These are phyloP conservation scores for Lateolabrax maculatus DNA, from an alignment of 2,797 vertebrate genomes.

Conservation along the genomic window DNA sequence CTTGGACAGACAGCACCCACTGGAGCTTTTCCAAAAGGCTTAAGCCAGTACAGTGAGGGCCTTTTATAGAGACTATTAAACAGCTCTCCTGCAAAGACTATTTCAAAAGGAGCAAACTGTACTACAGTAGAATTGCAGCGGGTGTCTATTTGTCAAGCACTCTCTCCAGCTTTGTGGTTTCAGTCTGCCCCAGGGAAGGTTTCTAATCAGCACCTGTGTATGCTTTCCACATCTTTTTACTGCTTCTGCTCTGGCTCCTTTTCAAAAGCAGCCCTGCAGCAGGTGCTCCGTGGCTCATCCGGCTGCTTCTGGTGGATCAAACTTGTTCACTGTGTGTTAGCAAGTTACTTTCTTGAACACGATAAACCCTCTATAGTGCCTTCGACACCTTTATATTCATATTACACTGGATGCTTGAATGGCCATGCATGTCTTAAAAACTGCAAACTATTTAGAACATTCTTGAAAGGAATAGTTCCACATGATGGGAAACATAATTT, in stretches of 20 bases:
- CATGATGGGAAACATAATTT: not conserved
- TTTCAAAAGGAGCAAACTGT: constrained; percentile 56
- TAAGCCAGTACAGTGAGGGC: constrained; percentile 35
- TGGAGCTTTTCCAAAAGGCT: constrained; percentile 63
- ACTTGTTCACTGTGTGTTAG: constrained; percentile 10
- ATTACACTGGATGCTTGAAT: not conserved
- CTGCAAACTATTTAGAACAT: not conserved
- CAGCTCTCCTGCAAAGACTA: constrained; percentile 57
- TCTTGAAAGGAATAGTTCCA: not conserved
- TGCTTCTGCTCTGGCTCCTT: constrained; percentile 62
- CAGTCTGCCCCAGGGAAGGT: constrained; percentile 28
- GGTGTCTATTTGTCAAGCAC: constrained; percentile 57
- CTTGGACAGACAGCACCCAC: constrained; percentile 61
- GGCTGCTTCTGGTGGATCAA: constrained; percentile 57
- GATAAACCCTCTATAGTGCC: not conserved
- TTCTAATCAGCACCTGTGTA: constrained; percentile 67
- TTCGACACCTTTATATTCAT: constrained; percentile 14
- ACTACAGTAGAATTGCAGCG: constrained; percentile 47
- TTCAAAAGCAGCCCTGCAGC: constrained; percentile 53
- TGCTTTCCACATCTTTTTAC: constrained; percentile 61
- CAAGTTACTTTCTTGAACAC: constrained; percentile 9
- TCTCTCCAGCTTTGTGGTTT: constrained; percentile 59
- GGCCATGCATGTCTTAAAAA: not conserved
- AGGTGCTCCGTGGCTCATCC: constrained; percentile 56
- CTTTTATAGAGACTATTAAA: constrained; percentile 72